Evolutionary conservation across 2,113 vertebrate species (phyloP).

Genomic region (Melanerpes aurifrons): DNA sequence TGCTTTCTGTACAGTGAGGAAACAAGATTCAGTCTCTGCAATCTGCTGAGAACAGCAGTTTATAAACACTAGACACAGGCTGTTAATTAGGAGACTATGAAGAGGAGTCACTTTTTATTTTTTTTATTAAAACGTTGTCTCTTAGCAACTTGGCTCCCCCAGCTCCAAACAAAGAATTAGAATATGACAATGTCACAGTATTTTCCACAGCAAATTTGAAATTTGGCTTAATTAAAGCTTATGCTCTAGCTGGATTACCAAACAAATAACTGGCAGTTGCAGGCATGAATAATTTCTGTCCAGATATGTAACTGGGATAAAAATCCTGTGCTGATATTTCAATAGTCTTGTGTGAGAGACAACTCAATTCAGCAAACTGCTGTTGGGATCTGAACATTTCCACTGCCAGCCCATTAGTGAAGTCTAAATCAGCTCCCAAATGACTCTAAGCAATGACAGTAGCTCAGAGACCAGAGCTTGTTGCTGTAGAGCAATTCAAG

Average conservation of each 20-base stretch:
- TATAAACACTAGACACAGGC: not conserved
- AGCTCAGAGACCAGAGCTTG: not conserved
- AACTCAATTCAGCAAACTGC: not conserved
- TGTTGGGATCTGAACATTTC: not conserved
- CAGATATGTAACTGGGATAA: not conserved
- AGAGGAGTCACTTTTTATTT: not conserved
- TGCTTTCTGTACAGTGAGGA: not conserved
- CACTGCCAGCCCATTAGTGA: not conserved
- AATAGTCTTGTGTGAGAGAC: not conserved
- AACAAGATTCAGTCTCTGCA: not conserved
- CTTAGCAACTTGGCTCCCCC: conserved; percentile 33
- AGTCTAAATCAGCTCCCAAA: not conserved
- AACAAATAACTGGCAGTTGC: not conserved
- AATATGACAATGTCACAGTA: not conserved
- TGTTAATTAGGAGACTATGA: not conserved
- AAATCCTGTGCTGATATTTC: not conserved
- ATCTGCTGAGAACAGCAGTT: not conserved
- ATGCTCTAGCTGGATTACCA: not conserved
- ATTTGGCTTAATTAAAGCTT: conserved; percentile 34
- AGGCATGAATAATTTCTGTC: not conserved
- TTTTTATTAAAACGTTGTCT: not conserved
- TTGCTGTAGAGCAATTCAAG: not conserved
- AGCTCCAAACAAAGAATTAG: not conserved
- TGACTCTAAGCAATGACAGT: not conserved
- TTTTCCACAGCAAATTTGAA: conserved; percentile 27